Conservation (phyloP, 1,140 invertebrate genomes). For the Camponotus pennsylvanicus region DNA sequence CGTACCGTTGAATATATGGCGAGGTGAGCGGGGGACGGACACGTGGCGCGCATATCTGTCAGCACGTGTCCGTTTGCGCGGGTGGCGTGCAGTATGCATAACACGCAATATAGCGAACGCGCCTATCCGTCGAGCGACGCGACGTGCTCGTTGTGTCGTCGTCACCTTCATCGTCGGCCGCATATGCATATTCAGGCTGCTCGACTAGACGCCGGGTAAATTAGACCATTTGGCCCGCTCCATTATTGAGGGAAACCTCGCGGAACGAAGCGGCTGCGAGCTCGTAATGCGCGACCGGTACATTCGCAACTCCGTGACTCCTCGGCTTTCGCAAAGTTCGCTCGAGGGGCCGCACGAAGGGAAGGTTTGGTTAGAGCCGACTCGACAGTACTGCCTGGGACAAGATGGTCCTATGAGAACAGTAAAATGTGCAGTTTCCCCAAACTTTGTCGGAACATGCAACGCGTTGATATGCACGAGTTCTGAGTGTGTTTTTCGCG, state of each 20-base stretch:
- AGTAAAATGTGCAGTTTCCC: constrained; percentile 35
- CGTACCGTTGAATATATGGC: constrained; percentile 42
- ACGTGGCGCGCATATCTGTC: constrained; percentile 63
- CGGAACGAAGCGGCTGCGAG: constrained; percentile 65
- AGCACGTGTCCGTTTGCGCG: constrained; percentile 54
- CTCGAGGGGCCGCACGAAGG: neutral
- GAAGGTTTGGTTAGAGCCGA: neutral
- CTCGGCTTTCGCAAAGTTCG: constrained; percentile 72
- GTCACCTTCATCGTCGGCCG: constrained; percentile 43
- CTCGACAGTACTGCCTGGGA: constrained; percentile 27
- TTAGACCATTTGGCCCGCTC: constrained; percentile 80
- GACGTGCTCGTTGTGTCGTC: constrained; percentile 41
- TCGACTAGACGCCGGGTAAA: constrained; percentile 77
- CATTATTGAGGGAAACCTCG: constrained; percentile 80
- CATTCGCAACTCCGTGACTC: constrained; percentile 75
- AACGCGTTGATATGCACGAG: neutral
- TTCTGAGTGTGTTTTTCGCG: neutral
- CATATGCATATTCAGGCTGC: constrained; percentile 79
- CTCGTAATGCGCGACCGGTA: constrained; percentile 67
- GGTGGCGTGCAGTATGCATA: constrained; percentile 51
- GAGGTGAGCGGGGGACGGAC: constrained; percentile 22
- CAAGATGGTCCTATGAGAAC: constrained; percentile 46
- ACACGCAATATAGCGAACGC: constrained; percentile 32
- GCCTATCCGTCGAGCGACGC: constrained; percentile 42
- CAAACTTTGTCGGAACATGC: constrained; percentile 14